Conservation (phyloP, 2,797 vertebrate species). For the Enoplosus armatus region DNA sequence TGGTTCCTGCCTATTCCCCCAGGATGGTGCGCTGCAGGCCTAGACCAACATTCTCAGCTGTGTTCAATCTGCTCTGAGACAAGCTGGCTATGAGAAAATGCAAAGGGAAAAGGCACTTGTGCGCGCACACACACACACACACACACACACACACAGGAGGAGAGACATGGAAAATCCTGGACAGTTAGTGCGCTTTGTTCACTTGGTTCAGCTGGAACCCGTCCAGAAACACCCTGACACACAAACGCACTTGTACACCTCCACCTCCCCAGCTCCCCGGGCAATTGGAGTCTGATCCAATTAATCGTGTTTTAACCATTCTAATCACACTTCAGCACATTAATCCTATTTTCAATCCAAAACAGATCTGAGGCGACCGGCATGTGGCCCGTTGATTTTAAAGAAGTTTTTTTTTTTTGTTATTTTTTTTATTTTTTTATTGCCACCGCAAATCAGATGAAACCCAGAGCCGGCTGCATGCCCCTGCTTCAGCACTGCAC, state of each 20-base stretch:
- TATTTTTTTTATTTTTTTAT: slow-evolving; percentile 90
- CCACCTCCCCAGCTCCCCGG: slow-evolving; percentile 82
- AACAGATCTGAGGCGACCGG: slow-evolving; percentile 93
- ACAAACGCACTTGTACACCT: slow-evolving; percentile 41
- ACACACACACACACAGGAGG: slow-evolving; percentile 77
- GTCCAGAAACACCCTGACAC: slow-evolving; percentile 87
- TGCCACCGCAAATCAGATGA: slow-evolving; percentile 96
- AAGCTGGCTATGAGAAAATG: slow-evolving; percentile 98
- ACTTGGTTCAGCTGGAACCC: slow-evolving; percentile 92
- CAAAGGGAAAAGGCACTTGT: slow-evolving; percentile 82
- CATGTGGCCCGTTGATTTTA: slow-evolving; percentile 84
- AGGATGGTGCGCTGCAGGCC: slow-evolving; percentile 91
- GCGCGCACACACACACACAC: slow-evolving; percentile 37
- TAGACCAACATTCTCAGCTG: slow-evolving; percentile 99
- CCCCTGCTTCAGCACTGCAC: slow-evolving; percentile 91
- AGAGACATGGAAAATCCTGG: slow-evolving; percentile 90
- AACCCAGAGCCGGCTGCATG: slow-evolving; percentile 90
- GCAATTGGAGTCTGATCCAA: slow-evolving; percentile 93
- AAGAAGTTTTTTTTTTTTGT: slow-evolving; percentile 82
- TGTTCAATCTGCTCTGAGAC: slow-evolving; percentile 99
- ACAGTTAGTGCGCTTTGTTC: slow-evolving; percentile 94
- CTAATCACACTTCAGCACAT: slow-evolving; percentile 99
- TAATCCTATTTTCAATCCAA: slow-evolving; percentile 99
- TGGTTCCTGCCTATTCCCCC: slow-evolving; percentile 99
- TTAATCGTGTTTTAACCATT: slow-evolving; percentile 99